Evolutionary conservation across 2,888 invertebrate species (phyloP), one percentile per base, ranked within the genome.

Genomic region (Cinara cedri): DNA sequence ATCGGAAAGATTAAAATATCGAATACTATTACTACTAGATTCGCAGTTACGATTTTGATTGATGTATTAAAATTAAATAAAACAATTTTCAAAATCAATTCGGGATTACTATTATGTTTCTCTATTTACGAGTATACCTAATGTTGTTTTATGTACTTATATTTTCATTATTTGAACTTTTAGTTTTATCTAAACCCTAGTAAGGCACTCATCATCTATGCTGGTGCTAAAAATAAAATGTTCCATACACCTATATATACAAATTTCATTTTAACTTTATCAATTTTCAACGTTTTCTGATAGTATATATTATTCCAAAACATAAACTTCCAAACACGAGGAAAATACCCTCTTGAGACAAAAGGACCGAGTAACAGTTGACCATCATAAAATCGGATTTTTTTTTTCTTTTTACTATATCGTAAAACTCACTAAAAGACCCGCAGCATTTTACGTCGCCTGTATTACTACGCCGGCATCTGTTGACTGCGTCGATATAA

Each of bases 401-500:
- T 49, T n/a, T n/a, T 57, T 66, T 55, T n/a, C 60, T 68, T 55
- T 57, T 57, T 46, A 34, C 24, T 26, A n/a, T 26, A n/a, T 78
- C 76, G 68, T 78, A 78, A 68, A 78, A 78, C 76, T 78, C 51
- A 34, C 68, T 60, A 78, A 78, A 70, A 70, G 57, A 78, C 60
- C 66, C 76, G 57, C 26, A 60, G 68, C 68, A 49, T 76, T 76
- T n/a, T 57, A 76, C 76, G 76, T 68, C 66, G 76, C 19, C 57
- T 60, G 49, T 78, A 68, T 68, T 78, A 21, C 66, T 78, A 21
- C 55, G 68, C 49, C 21, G 68, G 76, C 76, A 78, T 78, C 76
- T 78, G 76, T 78, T 78, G 66, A 66, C 76, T 78, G 76, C 42
- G 42, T 60, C 66, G 76, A 78, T 68, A 78, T 68, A 70, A 78